Percentiles rank a stretch among this genome's conserved stretches.
phyloP scores from a whole-genome alignment of 2,797 vertebrate species.

The Bucorvus abyssinicus region DNA sequence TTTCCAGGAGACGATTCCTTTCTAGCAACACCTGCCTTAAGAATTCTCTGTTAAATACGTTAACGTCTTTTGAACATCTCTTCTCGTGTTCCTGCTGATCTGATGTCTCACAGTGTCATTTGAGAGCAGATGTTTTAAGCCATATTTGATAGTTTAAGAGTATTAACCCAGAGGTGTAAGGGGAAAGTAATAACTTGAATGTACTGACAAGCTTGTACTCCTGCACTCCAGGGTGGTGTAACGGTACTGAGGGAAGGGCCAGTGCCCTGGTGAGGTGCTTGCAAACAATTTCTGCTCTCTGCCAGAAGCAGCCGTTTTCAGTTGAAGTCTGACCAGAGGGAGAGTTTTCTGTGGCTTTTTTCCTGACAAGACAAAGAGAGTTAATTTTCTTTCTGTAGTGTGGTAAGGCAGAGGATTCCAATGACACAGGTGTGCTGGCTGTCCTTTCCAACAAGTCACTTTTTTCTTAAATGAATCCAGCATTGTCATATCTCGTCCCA shows the following conservation, averaged over 20 bases:
- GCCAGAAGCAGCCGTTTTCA: not conserved
- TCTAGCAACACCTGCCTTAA: conserved; percentile 56
- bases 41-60: conserved; percentile 15
- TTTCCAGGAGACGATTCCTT: conserved; percentile 12
- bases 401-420: not conserved
- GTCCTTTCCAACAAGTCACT: not conserved
- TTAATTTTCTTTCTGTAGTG: not conserved
- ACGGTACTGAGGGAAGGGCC: not conserved
- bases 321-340: not conserved
- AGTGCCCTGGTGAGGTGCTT: not conserved
- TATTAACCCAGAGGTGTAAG: not conserved
- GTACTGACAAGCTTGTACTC: not conserved
- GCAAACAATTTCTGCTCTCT: not conserved
- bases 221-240: not conserved
- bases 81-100: not conserved
- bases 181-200: not conserved
- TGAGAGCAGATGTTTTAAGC: conserved; percentile 22
- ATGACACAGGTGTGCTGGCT: not conserved
- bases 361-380: not conserved
- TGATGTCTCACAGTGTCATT: not conserved
- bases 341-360: not conserved
- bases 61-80: not conserved
- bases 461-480: not conserved
- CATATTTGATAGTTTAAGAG: conserved; percentile 11
- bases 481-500: not conserved